phyloP scores from a whole-genome alignment of 1,140 invertebrate genomes.

The Trichonephila clavata region DNA sequence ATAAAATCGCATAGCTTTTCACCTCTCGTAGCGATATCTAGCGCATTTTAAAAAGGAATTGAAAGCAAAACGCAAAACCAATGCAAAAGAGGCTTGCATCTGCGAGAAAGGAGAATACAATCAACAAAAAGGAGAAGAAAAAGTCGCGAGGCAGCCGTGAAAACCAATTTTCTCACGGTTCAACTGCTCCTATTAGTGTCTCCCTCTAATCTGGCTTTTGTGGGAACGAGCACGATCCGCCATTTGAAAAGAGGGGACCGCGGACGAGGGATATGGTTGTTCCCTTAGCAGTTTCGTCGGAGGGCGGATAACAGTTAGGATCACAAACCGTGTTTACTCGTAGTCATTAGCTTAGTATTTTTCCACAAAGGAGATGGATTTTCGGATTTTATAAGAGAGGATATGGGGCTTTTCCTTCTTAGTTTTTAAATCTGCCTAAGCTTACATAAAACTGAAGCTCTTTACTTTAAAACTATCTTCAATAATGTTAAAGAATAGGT shows the following conservation, averaged over 20 bases:
- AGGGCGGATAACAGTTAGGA: slow-evolving; percentile 9
- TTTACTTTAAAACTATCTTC: no score
- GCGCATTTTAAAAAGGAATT: slow-evolving; percentile 36
- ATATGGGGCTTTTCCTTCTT: no score
- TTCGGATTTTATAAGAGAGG: background rate
- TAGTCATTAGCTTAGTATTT: slow-evolving; percentile 44
- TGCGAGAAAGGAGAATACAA: slow-evolving; percentile 34
- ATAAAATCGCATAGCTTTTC: background rate
- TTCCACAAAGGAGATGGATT: background rate
- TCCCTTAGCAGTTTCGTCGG: background rate
- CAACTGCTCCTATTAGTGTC: slow-evolving; percentile 69
- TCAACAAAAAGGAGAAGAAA: background rate
- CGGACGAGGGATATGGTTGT: slow-evolving; percentile 35
- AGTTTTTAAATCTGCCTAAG: no score
- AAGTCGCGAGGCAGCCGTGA: slow-evolving; percentile 23
- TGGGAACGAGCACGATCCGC: slow-evolving; percentile 60
- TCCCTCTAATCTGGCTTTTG: slow-evolving; percentile 74
- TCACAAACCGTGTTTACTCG: background rate
- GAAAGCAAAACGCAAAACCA: slow-evolving; percentile 36
- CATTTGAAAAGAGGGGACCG: slow-evolving; percentile 38
- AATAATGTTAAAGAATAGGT: no score
- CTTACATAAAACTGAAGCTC: no score
- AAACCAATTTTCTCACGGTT: slow-evolving; percentile 77
- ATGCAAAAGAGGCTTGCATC: slow-evolving; percentile 30
- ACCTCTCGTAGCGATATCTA: background rate